Evolutionary conservation across 2,888 invertebrate species (phyloP).

Genomic region (Lasioglossum pauxillum): DNA sequence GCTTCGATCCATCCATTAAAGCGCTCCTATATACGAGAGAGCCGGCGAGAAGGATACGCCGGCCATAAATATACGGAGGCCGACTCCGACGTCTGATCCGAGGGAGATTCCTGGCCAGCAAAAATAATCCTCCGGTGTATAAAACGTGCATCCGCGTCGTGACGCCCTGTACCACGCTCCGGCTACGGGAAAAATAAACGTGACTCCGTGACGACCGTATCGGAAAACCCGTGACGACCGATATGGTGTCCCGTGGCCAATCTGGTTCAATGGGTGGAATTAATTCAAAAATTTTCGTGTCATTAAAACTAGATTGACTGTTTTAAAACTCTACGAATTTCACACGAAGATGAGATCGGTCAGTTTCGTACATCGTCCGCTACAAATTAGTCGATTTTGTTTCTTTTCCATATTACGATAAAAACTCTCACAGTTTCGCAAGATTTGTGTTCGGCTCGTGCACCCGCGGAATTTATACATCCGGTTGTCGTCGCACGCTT

Average conservation of each 20-base stretch:
- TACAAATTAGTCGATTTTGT: background rate
- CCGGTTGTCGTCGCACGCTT: constrained; percentile 73
- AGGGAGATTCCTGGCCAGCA: constrained; percentile 78
- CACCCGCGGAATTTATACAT: constrained; percentile 74
- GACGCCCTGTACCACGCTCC: constrained; percentile 42
- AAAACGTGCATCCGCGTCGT: constrained; percentile 64
- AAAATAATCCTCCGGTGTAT: constrained; percentile 76
- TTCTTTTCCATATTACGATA: background rate
- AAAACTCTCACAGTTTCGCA: constrained; percentile 38
- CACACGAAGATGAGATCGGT: no score
- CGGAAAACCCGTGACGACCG: constrained; percentile 5
- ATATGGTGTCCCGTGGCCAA: background rate
- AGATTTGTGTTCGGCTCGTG: constrained; percentile 42
- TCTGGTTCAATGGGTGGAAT: background rate
- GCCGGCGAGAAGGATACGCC: constrained; percentile 79
- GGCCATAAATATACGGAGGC: constrained; percentile 83
- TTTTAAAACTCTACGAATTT: no score
- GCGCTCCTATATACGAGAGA: constrained; percentile 70
- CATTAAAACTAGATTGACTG: no score
- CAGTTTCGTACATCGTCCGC: background rate
- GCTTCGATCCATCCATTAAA: constrained; percentile 83
- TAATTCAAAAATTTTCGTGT: no score
- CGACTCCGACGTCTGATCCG: constrained; percentile 81
- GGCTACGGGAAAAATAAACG: constrained; percentile 33
- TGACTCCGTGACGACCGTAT: background rate